Conservation (phyloP, 2,113 vertebrate species). For the Chitala chitala region DNA sequence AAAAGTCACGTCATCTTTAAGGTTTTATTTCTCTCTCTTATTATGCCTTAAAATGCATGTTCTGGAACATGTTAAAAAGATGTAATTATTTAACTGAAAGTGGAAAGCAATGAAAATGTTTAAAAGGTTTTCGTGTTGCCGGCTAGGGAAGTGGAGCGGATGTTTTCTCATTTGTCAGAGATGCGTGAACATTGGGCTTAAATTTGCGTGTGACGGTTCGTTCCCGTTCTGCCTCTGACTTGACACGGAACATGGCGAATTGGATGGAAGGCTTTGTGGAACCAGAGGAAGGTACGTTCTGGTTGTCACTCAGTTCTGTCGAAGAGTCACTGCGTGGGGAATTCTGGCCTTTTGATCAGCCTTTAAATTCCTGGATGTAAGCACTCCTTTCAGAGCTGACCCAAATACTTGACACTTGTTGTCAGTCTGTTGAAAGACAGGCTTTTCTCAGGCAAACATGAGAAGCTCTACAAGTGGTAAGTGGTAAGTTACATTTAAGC, state of each 20-base stretch:
- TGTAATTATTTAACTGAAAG: constrained; percentile 6
- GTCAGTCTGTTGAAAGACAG: constrained; percentile 5
- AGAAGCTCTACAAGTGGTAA: not conserved
- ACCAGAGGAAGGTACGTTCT: not conserved
- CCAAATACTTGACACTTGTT: constrained; percentile 6
- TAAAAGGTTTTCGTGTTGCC: not conserved
- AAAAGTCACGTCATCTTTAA: not conserved
- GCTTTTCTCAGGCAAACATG: not conserved
- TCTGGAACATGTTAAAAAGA: not conserved
- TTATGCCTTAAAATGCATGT: not conserved
- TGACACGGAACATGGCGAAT: not conserved
- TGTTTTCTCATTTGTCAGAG: not conserved
- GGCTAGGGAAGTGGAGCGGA: not conserved
- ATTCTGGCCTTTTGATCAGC: not conserved
- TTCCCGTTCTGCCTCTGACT: not conserved
- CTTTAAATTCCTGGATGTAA: not conserved
- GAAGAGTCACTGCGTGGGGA: too few relatives aligned
- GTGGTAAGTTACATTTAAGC: not conserved
- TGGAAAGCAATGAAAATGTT: not conserved
- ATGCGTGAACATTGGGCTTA: not conserved
- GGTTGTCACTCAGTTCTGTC: too few relatives aligned
- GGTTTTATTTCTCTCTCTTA: not conserved
- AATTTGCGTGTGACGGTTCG: not conserved
- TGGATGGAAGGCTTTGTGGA: not conserved
- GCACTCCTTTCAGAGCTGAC: not conserved